Base-by-base conservation (phyloP, 2,797 vertebrate species). In the Cygnus olor region DNA sequence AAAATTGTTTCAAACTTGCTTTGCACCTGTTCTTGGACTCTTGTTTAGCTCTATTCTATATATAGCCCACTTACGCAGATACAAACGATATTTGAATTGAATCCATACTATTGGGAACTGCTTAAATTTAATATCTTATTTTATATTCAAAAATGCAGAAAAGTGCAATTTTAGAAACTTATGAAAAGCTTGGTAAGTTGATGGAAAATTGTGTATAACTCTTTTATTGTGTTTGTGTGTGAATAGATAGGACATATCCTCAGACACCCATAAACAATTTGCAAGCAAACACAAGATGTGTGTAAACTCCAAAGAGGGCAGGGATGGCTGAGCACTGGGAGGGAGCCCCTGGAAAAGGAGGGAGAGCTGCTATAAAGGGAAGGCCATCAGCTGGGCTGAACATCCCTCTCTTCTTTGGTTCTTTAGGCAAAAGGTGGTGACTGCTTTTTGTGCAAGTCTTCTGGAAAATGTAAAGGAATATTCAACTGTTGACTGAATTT, bases 71-170 rank as follows among this genome's bases (percentile, higher is more conserved):
- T 71, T 63, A 44, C 10, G 16, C 2, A 49, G 82, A 30, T 66
- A 51, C 5, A 70, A 69, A 38, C 45, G 14, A 40, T 21, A 38
- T 49, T 76, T 90, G 63, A 91, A 72, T 72, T 44, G 42, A 87
- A 87, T 73, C 56, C 27, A 40, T 80, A 28, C 17, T 71, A 11
- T 30, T 80, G 53, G 47, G 78, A 88, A 63, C 24, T 0, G 1
- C 60, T 82, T 91, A 88, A 63, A 56, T 73, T 58, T 73, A 72
- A 51, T 71, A 73, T 19, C n/a, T 69, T 77, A 70, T 40, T 91
- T 95, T 72, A 42, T 66, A 88, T 63, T 88, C 4, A 93, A 71
- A 92, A 79, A 25, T 66, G 53, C 73, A 92, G 53, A 76, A 56
- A 69, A 60, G 18, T 57, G 32, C 73, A 54, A 34, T 86, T 94